These are phyloP conservation scores for Sebastolobus altivelis DNA, from an alignment of 2,797 vertebrate species.

Conservation along the genomic window DNA sequence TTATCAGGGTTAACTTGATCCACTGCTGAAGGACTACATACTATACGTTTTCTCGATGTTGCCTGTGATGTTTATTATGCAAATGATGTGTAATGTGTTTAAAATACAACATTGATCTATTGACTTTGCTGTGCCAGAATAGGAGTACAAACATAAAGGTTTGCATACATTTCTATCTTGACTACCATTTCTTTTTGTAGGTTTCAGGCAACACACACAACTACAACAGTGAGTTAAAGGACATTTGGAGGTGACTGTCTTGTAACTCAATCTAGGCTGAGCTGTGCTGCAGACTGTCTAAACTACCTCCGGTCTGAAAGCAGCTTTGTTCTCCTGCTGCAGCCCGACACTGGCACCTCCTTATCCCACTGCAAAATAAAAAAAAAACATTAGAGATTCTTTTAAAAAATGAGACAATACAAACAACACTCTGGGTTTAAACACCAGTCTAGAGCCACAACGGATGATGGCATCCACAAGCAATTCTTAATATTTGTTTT, in stretches of 20 bases:
- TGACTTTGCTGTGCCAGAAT: neutral
- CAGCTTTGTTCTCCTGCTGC: slow-evolving; percentile 73
- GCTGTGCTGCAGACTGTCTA: slow-evolving; percentile 29
- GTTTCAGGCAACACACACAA: slow-evolving; percentile 3
- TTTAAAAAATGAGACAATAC: neutral
- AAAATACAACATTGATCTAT: slow-evolving; percentile 7
- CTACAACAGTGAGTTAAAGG: slow-evolving; percentile 47
- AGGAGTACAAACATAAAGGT: neutral
- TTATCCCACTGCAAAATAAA: neutral
- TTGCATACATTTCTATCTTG: neutral
- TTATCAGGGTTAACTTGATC: neutral
- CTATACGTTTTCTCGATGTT: neutral
- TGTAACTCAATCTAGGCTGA: slow-evolving; percentile 72
- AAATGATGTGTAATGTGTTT: slow-evolving; percentile 7
- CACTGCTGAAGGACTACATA: neutral
- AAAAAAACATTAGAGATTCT: neutral
- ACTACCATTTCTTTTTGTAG: neutral
- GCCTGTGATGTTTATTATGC: neutral
- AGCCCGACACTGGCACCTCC: neutral
- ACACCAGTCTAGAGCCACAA: neutral
- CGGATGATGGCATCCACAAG: neutral
- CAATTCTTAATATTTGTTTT: neutral
- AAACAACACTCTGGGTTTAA: neutral
- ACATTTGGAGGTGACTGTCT: slow-evolving; percentile 71
- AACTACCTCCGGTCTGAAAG: slow-evolving; percentile 57